A percentile compares a stretch with the other conserved stretches of the same genome.
Conservation (phyloP, 2,113 vertebrate species). For the Rhinolophus ferrumequinum region DNA sequence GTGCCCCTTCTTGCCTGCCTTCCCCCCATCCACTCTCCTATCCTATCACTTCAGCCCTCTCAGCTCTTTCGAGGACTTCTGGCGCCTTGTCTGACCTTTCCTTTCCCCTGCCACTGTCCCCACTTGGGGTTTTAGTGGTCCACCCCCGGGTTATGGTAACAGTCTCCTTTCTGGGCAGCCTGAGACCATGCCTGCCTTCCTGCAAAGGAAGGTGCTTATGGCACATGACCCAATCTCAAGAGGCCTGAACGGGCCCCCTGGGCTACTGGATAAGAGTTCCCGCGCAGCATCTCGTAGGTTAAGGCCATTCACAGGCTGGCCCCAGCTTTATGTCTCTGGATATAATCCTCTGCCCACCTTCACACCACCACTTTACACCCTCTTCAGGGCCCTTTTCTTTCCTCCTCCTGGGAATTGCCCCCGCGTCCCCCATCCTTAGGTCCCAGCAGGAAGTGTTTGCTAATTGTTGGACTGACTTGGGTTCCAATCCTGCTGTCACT, state of each 20-base stretch:
- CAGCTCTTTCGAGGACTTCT: neutral
- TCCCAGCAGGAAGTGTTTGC: neutral
- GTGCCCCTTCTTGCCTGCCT: fast-evolving
- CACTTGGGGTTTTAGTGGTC: neutral
- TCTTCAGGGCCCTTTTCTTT: neutral
- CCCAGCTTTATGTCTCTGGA: neutral
- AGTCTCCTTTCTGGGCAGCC: neutral
- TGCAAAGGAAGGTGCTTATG: neutral
- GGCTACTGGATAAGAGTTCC: neutral
- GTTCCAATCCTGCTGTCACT: neutral
- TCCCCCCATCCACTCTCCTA: too few species aligned
- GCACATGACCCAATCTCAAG: neutral
- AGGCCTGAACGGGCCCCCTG: fast-evolving
- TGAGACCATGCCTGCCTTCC: neutral
- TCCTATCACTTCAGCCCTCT: neutral
- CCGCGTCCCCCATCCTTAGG: too few species aligned
- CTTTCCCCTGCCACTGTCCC: neutral
- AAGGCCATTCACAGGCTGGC: fast-evolving
- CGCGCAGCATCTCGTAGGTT: fast-evolving
- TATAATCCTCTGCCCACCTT: neutral
- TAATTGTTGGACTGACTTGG: neutral
- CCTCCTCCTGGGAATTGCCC: neutral
- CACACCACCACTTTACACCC: neutral
- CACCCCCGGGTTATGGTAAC: too few species aligned
- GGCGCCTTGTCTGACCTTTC: neutral